These are phyloP conservation scores for Cremastobaeus sp. DNA, from an alignment of 2,888 invertebrate species.

Conservation along the genomic window DNA sequence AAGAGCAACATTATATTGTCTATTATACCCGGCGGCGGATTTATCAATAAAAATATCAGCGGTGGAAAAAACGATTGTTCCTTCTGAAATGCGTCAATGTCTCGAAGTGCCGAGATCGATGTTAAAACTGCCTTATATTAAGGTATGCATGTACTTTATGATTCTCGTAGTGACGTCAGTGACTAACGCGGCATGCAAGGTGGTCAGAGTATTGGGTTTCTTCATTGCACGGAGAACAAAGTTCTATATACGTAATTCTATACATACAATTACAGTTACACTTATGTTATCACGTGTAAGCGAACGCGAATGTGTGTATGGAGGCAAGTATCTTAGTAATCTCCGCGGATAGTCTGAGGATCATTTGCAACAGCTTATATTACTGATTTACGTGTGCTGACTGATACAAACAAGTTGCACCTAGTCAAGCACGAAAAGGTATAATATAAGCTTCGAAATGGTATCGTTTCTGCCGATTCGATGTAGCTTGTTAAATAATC, in stretches of 20 bases:
- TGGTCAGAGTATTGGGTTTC: slow-evolving; percentile 68
- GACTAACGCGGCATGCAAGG: slow-evolving; percentile 65
- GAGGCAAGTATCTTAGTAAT: slow-evolving; percentile 59
- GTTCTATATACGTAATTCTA: slow-evolving; percentile 56
- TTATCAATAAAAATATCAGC: no score
- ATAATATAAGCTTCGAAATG: slow-evolving; percentile 18
- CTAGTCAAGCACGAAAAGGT: slow-evolving; percentile 57
- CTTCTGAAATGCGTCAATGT: no score
- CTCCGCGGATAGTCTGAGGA: slow-evolving; percentile 65
- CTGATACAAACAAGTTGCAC: slow-evolving; percentile 65
- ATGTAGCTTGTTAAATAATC: no score
- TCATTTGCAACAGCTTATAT: slow-evolving; percentile 69
- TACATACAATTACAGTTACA: slow-evolving; percentile 59
- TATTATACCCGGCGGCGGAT: no score
- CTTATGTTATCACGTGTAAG: slow-evolving; percentile 57
- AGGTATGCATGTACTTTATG: slow-evolving; percentile 60
- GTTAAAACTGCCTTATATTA: slow-evolving; percentile 31
- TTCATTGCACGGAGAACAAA: slow-evolving; percentile 60
- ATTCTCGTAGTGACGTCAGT: slow-evolving; percentile 63
- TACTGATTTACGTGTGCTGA: slow-evolving; percentile 68
- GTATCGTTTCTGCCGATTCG: slow-evolving; percentile 5
- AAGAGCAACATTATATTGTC: no score
- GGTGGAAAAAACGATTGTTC: no score
- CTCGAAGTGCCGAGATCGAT: no score
- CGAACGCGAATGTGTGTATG: slow-evolving; percentile 51